Evolutionary conservation across 2,888 invertebrate species (phyloP).

Genomic region (Nysson spinosus): DNA sequence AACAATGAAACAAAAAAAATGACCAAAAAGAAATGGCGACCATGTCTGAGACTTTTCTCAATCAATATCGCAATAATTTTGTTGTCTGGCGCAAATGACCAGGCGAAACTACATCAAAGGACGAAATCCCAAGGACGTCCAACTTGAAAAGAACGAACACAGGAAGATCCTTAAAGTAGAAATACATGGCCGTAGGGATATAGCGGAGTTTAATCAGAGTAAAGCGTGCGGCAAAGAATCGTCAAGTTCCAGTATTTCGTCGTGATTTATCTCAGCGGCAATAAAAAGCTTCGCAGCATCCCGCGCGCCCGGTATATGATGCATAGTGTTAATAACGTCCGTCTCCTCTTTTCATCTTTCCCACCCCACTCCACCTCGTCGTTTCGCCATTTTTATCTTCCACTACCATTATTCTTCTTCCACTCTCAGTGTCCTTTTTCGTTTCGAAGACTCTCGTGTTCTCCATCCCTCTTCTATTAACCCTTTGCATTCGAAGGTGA

Average conservation of each 20-base stretch:
- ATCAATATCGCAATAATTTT: neutral
- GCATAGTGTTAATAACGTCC: constrained; percentile 68
- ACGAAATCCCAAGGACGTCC: neutral
- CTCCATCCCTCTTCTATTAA: neutral
- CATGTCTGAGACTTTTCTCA: no score
- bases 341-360: constrained; percentile 44
- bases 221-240: constrained; percentile 41
- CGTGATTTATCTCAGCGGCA: constrained; percentile 60
- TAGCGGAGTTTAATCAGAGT: constrained; percentile 48
- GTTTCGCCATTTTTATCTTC: constrained; percentile 9
- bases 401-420: constrained; percentile 8
- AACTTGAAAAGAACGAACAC: constrained; percentile 14
- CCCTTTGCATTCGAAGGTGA: no score
- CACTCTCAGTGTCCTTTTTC: neutral
- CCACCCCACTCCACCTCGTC: constrained; percentile 13
- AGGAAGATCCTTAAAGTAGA: constrained; percentile 15
- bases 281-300: constrained; percentile 57
- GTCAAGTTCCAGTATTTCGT: constrained; percentile 47
- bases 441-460: neutral
- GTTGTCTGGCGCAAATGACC: neutral
- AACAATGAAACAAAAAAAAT: no score
- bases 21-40: no score
- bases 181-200: constrained; percentile 3
- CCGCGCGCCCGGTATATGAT: constrained; percentile 54
- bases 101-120: no score